Base-by-base conservation (phyloP, 2,797 vertebrate genomes). In the Naso thynnoides region DNA sequence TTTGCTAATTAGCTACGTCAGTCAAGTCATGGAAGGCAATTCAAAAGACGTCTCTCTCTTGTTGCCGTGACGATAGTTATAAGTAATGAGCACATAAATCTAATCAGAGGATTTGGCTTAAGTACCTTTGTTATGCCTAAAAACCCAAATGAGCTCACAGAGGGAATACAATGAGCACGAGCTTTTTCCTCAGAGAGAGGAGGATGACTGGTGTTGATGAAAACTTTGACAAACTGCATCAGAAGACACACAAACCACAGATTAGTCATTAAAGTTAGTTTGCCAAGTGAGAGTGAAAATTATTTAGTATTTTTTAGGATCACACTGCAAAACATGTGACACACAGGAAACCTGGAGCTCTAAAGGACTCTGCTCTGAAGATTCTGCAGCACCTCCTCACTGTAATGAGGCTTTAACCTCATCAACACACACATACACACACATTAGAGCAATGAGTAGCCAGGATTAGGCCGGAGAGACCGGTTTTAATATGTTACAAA, bases 1-100 rank as follows among this genome's bases (percentile, higher is more conserved):
- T 72, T 19, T 26, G 53, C 68, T 83, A 78, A 88, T 79, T 72
- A 78, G 36, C 5, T 2, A 10, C 62, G 63, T 76, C 41, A 49
- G 54, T 78, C 63, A 29, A 16, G 54, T 69, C 23, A 39, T 5
- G 0, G 39, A 23, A 47, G 58, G 41, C 23, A 7, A 59, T 57
- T 76, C 9, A 53, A 53, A 52, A 65, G 31, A 5, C 13, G 19
- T 27, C 31, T 4, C 11, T 65, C 38, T 60, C 48, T 41, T 60
- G 54, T 44, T 24, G 66, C 75, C 6, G 16, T 38, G 72, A 49
- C 2, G 38, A 73, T 49, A 13, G 39, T 11, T 66, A 45, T 44
- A 44, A 73, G 62, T 62, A 64, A 75, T 55, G 56, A 77, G 42
- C 29, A 73, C 54, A 76, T 54, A 59, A 65, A 75, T 70, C 38